These are phyloP conservation scores for Hyles lineata DNA, from an alignment of 2,888 invertebrate species.

Conservation along the genomic window DNA sequence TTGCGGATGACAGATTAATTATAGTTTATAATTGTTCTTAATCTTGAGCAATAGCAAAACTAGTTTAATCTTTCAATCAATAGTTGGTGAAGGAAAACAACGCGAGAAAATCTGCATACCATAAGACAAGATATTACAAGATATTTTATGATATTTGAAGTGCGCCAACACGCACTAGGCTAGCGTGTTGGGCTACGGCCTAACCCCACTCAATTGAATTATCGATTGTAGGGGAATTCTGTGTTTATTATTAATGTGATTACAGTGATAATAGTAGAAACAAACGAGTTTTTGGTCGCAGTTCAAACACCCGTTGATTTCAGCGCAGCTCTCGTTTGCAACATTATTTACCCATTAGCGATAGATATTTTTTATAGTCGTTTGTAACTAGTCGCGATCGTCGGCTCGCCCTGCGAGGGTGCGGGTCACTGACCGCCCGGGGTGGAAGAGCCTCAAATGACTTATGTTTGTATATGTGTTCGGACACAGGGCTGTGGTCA, in stretches of 20 bases:
- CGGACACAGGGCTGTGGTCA: neutral
- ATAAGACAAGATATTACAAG: too few relatives aligned
- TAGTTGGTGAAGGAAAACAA: too few relatives aligned
- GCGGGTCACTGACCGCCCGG: neutral
- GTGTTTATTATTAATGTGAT: neutral
- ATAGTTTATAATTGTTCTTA: too few relatives aligned
- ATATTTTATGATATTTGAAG: too few relatives aligned
- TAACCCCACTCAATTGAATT: too few relatives aligned
- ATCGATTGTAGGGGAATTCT: neutral
- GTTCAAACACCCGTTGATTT: neutral
- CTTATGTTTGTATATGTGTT: conserved; percentile 15
- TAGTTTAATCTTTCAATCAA: too few relatives aligned
- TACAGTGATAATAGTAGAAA: neutral
- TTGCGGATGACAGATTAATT: too few relatives aligned
- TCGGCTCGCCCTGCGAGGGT: neutral
- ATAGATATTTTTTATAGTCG: conserved; percentile 16
- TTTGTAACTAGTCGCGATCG: conserved; percentile 2
- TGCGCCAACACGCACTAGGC: too few relatives aligned
- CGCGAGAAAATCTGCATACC: too few relatives aligned
- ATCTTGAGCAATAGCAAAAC: too few relatives aligned
- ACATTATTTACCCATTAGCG: conserved; percentile 19
- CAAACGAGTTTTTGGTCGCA: neutral
- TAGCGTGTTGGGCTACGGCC: too few relatives aligned
- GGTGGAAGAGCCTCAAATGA: conserved; percentile 9
- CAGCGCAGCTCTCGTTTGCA: neutral